Conservation (phyloP, 1,140 invertebrate genomes). For the Drepana arcuata region DNA sequence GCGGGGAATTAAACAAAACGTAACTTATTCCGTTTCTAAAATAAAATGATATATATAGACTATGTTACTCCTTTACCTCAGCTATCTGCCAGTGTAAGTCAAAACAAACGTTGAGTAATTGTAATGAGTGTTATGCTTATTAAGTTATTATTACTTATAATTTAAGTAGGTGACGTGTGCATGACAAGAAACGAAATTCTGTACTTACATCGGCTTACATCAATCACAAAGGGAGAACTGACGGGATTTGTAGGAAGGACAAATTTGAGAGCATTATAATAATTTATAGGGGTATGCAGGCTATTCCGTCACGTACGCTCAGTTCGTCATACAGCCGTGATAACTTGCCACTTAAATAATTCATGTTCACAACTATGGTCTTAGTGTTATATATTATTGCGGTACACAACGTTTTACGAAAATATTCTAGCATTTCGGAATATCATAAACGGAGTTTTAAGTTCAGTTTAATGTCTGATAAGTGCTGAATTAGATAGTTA, state of each 20-base stretch:
- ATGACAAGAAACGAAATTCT: constrained; percentile 1
- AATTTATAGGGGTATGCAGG: constrained; percentile 12
- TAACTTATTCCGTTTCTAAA: too few relatives aligned
- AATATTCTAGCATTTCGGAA: too few relatives aligned
- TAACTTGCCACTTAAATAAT: constrained; percentile 8
- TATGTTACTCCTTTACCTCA: neutral
- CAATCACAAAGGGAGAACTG: constrained; percentile 7
- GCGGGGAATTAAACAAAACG: too few relatives aligned
- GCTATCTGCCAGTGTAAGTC: neutral
- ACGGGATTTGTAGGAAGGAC: constrained; percentile 18
- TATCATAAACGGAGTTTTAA: too few relatives aligned
- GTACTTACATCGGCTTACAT: constrained; percentile 3
- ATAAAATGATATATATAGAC: too few relatives aligned
- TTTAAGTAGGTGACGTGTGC: too few relatives aligned
- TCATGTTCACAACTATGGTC: constrained; percentile 2
- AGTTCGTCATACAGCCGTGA: constrained; percentile 3
- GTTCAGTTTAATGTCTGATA: neutral
- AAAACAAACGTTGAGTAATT: neutral
- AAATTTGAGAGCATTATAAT: constrained; percentile 19
- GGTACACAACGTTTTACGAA: too few relatives aligned
- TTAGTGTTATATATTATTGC: neutral
- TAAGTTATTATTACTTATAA: too few relatives aligned
- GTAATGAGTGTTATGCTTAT: neutral
- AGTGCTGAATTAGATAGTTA: neutral
- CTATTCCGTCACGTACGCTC: constrained; percentile 9